phyloP scores from a whole-genome alignment of 2,888 invertebrate species.

The Chesias legatella region DNA sequence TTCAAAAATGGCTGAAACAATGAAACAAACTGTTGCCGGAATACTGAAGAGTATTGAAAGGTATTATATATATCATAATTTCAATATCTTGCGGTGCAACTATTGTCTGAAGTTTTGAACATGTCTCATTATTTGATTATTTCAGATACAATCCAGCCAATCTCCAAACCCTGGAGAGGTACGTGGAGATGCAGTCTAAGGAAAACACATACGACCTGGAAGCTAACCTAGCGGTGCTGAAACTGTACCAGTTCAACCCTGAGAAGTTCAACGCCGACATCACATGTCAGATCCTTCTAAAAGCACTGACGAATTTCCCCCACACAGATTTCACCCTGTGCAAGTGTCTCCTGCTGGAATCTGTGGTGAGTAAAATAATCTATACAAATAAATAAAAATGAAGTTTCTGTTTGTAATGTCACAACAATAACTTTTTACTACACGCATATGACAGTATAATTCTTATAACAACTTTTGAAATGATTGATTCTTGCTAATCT shows the following conservation, averaged over 20 bases:
- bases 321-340: conserved; percentile 98
- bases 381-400: too few relatives aligned
- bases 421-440: too few relatives aligned
- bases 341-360: conserved; percentile 95
- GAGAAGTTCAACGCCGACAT: conserved; percentile 90
- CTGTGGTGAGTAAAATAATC: conserved; percentile 63
- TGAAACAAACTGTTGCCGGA: conserved; percentile 91
- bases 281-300: conserved; percentile 93
- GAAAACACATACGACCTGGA: conserved; percentile 98
- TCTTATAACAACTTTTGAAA: too few relatives aligned
- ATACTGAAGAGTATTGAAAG: conserved; percentile 96
- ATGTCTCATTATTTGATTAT: conserved; percentile 12
- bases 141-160: conserved; percentile 97
- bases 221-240: conserved; percentile 97
- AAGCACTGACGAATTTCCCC: conserved; percentile 97
- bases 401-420: too few relatives aligned
- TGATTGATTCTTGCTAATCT: too few relatives aligned
- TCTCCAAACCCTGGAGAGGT: conserved; percentile 92
- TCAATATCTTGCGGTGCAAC: neutral
- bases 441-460: too few relatives aligned
- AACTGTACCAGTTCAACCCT: conserved; percentile 98
- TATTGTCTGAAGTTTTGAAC: too few relatives aligned
- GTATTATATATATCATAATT: conserved; percentile 72
- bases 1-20: conserved; percentile 85
- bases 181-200: conserved; percentile 94